Evolutionary conservation across 2,888 invertebrate genomes (phyloP).

Genomic region (Anthophora plumipes): DNA sequence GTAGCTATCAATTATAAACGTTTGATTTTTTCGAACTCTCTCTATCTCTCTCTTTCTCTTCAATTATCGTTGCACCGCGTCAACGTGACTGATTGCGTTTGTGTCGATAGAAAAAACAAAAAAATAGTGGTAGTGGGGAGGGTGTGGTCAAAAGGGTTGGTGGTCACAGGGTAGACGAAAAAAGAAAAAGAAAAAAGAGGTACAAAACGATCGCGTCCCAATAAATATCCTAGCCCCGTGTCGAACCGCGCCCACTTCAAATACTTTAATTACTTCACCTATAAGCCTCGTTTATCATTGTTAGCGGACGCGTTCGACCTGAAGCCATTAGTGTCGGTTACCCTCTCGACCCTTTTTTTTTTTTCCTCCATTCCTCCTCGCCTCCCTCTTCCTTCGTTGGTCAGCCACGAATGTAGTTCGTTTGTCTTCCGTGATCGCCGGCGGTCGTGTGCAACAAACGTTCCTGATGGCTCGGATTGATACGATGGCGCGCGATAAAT

Average conservation of each 20-base stretch:
- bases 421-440: conserved; percentile 43
- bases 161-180: background rate
- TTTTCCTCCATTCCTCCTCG: background rate
- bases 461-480: conserved; percentile 62
- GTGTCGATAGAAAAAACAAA: conserved; percentile 27
- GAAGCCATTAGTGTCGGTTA: conserved; percentile 67
- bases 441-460: conserved; percentile 61
- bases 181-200: conserved; percentile 8
- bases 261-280: conserved; percentile 74
- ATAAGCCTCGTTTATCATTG: conserved; percentile 75
- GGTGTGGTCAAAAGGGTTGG: background rate
- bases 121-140: background rate
- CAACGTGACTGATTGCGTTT: conserved; percentile 67
- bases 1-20: conserved; percentile 67
- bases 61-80: conserved; percentile 64
- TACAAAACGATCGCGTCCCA: conserved; percentile 50
- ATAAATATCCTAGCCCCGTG: conserved; percentile 63
- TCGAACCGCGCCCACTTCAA: conserved; percentile 64
- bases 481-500: conserved; percentile 55
- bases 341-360: conserved; percentile 5
- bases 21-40: conserved; percentile 61
- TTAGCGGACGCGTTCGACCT: conserved; percentile 66
- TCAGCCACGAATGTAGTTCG: conserved; percentile 43
- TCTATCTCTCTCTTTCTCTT: conserved; percentile 44
- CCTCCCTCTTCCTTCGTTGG: background rate